phyloP scores from a whole-genome alignment of 2,113 vertebrate species.

The Neolamprologus longior region DNA sequence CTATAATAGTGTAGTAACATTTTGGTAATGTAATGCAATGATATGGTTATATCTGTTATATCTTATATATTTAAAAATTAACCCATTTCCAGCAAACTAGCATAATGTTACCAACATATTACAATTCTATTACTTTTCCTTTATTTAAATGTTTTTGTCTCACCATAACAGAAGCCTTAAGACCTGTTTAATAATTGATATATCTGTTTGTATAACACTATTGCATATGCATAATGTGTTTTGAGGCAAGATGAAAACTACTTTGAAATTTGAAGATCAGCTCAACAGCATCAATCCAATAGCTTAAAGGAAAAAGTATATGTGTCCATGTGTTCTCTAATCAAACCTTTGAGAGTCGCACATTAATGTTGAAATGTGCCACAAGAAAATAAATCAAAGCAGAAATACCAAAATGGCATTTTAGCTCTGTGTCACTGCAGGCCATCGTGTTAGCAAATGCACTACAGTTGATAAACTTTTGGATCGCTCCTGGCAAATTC shows the following conservation, averaged over 20 bases:
- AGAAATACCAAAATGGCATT: neutral
- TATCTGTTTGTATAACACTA: neutral
- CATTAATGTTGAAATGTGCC: neutral
- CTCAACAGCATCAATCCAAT: neutral
- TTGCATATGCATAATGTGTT: neutral
- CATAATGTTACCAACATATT: neutral
- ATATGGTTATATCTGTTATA: neutral
- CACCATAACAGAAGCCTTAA: neutral
- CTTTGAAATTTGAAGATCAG: neutral
- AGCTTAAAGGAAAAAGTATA: neutral
- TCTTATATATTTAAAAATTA: neutral
- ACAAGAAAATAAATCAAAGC: constrained; percentile 5
- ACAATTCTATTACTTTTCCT: neutral
- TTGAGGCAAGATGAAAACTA: neutral
- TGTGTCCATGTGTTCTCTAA: neutral
- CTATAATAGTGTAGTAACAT: neutral
- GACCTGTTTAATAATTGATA: neutral
- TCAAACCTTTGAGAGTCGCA: neutral
- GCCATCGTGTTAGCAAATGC: neutral
- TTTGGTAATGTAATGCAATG: neutral
- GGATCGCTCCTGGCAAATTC: constrained; percentile 19
- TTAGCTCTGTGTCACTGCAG: neutral
- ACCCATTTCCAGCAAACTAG: neutral
- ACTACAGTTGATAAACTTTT: constrained; percentile 15
- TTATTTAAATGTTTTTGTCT: neutral